Percentiles rank a stretch among this genome's conserved stretches.
phyloP scores from a whole-genome alignment of 2,797 vertebrate genomes.

The Sebastes diploproa region DNA sequence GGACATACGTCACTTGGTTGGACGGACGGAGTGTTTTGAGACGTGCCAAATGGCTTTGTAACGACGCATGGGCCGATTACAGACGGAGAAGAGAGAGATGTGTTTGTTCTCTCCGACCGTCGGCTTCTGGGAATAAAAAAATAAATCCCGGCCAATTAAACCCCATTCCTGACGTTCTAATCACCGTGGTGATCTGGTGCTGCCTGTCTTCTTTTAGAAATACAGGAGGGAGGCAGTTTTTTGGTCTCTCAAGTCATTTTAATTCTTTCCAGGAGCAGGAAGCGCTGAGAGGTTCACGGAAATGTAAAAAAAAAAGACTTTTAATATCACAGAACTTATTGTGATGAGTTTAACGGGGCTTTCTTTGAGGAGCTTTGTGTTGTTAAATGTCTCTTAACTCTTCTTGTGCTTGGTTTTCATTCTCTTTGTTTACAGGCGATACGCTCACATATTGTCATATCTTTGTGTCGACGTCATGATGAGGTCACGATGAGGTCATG shows the following conservation, averaged over 20 bases:
- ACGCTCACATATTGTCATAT: neutral
- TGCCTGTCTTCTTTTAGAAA: neutral
- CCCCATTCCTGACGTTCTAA: neutral
- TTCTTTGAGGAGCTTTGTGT: neutral
- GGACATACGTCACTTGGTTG: neutral
- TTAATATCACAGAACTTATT: neutral
- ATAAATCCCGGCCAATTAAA: conserved; percentile 28
- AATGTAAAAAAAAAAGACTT: neutral
- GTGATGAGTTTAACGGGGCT: neutral
- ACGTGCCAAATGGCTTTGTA: neutral
- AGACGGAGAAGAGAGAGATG: neutral
- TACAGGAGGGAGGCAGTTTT: neutral
- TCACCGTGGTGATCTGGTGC: conserved; percentile 11
- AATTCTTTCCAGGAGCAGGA: conserved; percentile 23
- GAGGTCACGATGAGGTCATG: too few relatives aligned
- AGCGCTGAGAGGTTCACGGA: neutral
- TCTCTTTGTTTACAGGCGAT: too few relatives aligned
- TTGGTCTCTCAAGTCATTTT: conserved; percentile 11
- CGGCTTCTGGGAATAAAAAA: neutral
- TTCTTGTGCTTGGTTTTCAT: neutral
- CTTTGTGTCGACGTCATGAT: too few relatives aligned
- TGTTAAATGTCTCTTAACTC: neutral
- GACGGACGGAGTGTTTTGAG: neutral
- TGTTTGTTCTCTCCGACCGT: neutral
- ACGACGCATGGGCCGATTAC: neutral